phyloP scores from a whole-genome alignment of 2,888 invertebrate species.

The Trachelus iudaicus region DNA sequence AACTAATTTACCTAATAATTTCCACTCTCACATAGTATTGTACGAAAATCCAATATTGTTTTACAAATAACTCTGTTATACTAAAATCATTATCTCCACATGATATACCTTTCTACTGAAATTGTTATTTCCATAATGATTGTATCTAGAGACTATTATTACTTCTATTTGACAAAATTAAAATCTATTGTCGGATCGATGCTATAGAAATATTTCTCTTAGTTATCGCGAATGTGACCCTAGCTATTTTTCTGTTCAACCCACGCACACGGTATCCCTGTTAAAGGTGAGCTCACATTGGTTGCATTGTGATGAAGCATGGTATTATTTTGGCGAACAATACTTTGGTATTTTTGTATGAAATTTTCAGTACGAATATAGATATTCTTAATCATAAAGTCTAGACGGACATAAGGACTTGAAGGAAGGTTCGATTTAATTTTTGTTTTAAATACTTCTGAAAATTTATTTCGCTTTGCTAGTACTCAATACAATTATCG shows the following conservation, averaged over 20 bases:
- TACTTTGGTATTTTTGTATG: background rate
- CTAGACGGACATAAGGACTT: too few relatives aligned
- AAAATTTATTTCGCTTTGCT: too few relatives aligned
- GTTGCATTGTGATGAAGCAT: too few relatives aligned
- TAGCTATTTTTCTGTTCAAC: background rate
- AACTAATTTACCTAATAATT: background rate
- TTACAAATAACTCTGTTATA: background rate
- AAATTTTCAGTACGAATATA: too few relatives aligned
- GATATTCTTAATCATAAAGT: too few relatives aligned
- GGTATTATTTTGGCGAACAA: background rate
- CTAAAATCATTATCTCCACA: background rate
- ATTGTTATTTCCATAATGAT: background rate
- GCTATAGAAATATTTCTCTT: background rate
- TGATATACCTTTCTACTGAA: background rate
- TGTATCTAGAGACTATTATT: background rate
- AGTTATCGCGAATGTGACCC: background rate
- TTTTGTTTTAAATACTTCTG: too few relatives aligned
- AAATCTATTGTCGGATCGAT: background rate
- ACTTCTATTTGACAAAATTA: background rate
- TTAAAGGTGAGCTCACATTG: background rate
- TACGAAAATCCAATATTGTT: background rate
- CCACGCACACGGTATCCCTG: background rate
- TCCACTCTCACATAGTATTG: background rate
- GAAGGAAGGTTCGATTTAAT: too few relatives aligned
- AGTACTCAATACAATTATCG: too few relatives aligned